Conservation (phyloP, 2,888 invertebrate genomes). For the Cephus runcator region DNA sequence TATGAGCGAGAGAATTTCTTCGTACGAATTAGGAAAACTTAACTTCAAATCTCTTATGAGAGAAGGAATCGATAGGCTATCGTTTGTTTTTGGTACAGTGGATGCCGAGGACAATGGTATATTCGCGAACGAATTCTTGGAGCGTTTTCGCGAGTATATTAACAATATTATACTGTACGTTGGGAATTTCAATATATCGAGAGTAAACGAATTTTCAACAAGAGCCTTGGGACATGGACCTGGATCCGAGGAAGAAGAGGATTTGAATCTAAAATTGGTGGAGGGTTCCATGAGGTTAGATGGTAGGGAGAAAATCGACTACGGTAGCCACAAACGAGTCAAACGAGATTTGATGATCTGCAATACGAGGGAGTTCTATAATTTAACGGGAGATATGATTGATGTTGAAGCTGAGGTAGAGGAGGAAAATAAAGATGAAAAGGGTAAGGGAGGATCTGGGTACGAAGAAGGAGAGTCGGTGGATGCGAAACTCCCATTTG, state of each 20-base stretch:
- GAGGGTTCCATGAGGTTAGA: constrained; percentile 4
- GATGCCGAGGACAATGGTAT: not conserved
- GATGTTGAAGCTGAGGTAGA: constrained; percentile 56
- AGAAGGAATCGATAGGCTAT: not conserved
- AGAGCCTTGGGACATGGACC: constrained; percentile 12
- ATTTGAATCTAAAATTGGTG: constrained; percentile 5
- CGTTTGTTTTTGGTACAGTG: not conserved
- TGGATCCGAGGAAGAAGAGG: not conserved
- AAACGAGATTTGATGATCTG: constrained; percentile 22
- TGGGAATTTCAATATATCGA: constrained; percentile 14
- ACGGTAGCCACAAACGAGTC: constrained; percentile 21
- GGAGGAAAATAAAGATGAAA: constrained; percentile 27
- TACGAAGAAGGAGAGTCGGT: constrained; percentile 17
- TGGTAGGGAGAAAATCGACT: not conserved
- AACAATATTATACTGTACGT: constrained; percentile 2
- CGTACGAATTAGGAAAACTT: not conserved
- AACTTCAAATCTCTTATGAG: not conserved
- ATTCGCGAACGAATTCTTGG: not conserved
- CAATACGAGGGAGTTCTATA: constrained; percentile 51
- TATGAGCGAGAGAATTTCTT: not conserved
- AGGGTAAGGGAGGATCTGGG: constrained; percentile 26
- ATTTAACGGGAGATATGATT: constrained; percentile 67
- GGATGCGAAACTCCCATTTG: constrained; percentile 13
- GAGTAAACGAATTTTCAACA: constrained; percentile 12
- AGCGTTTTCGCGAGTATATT: constrained; percentile 2